These are phyloP conservation scores for Eufriesea mexicana DNA, from an alignment of 1,140 invertebrate species.

Conservation along the genomic window DNA sequence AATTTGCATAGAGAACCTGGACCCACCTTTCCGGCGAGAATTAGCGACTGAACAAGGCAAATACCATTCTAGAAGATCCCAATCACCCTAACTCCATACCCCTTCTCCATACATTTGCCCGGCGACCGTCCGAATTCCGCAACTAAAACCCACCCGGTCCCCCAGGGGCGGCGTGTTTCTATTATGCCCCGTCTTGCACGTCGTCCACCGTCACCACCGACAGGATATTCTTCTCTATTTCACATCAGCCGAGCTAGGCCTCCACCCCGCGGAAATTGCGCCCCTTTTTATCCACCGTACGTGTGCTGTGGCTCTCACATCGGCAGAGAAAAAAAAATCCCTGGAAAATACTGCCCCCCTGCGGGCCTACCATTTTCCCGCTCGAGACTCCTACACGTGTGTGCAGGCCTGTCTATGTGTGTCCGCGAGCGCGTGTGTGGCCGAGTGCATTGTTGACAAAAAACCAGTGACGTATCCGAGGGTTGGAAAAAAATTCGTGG, in stretches of 20 bases:
- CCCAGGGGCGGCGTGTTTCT: constrained; percentile 28
- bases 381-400: not conserved
- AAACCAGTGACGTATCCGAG: constrained; percentile 42
- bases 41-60: too few relatives aligned
- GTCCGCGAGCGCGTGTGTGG: not conserved
- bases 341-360: constrained; percentile 47
- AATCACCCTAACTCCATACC: not conserved
- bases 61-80: not conserved
- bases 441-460: constrained; percentile 51
- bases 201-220: constrained; percentile 29
- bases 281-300: constrained; percentile 43
- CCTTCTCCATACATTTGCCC: too few relatives aligned
- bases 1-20: not conserved
- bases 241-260: constrained; percentile 15
- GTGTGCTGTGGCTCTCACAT: constrained; percentile 20
- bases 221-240: constrained; percentile 53
- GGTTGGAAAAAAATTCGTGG: constrained; percentile 46
- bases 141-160: constrained; percentile 35
- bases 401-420: too few relatives aligned
- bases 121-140: constrained; percentile 42
- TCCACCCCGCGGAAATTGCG: constrained; percentile 41
- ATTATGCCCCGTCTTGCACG: constrained; percentile 43
- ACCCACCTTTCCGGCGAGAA: too few relatives aligned
- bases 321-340: not conserved
- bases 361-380: constrained; percentile 33